Evolutionary conservation across 2,113 vertebrate genomes (phyloP).

Genomic region (Spilogale gracilis): DNA sequence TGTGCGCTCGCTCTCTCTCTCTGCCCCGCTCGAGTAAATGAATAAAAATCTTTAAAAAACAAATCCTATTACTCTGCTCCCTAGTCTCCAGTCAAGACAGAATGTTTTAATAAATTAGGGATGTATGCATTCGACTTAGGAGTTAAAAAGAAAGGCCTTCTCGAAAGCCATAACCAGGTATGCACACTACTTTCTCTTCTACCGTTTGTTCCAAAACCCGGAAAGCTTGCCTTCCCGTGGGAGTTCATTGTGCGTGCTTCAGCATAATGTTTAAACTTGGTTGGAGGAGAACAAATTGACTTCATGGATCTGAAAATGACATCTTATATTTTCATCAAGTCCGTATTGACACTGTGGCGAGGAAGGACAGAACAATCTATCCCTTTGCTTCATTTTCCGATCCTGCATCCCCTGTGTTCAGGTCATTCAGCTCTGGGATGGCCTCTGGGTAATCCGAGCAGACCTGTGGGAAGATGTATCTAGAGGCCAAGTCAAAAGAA

Average conservation of each 20-base stretch:
- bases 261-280: not conserved
- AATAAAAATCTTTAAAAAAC: not conserved
- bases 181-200: fast-evolving
- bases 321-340: not conserved
- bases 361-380: not conserved
- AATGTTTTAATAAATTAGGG: not conserved
- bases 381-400: not conserved
- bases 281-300: no score
- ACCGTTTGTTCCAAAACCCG: fast-evolving
- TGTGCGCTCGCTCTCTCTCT: not conserved
- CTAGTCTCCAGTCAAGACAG: not conserved
- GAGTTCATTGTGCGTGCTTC: not conserved
- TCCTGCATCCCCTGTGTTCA: fast-evolving
- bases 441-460: not conserved
- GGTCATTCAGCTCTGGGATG: not conserved
- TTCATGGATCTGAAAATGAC: not conserved
- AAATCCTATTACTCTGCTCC: not conserved
- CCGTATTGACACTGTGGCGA: not conserved
- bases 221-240: not conserved
- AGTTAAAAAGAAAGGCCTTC: not conserved
- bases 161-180: fast-evolving
- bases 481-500: not conserved
- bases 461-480: fast-evolving
- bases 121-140: not conserved
- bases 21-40: not conserved